phyloP scores from a whole-genome alignment of 2,113 vertebrate species.

The Coptodon bakossiorum region DNA sequence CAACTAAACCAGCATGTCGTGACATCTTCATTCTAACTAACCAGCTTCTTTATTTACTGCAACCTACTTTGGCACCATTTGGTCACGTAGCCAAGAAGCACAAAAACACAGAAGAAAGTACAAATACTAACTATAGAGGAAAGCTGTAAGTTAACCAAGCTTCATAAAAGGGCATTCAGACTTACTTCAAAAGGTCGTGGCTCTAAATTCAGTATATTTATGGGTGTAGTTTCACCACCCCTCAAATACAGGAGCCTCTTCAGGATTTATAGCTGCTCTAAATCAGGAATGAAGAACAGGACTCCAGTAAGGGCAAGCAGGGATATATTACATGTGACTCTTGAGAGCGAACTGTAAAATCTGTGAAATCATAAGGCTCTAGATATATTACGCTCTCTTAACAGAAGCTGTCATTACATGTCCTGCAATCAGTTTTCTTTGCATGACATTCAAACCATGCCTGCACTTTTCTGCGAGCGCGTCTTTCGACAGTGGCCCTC shows the following conservation, averaged over 20 bases:
- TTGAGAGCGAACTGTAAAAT: conserved; percentile 18
- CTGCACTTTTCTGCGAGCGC: neutral
- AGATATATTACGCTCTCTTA: conserved; percentile 9
- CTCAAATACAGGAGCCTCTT: conserved; percentile 59
- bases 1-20: conserved; percentile 4
- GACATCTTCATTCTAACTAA: neutral
- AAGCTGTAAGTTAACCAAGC: conserved; percentile 35
- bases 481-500: neutral
- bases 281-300: conserved; percentile 56
- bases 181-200: conserved; percentile 36
- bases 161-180: conserved; percentile 45
- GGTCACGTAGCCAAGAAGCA: neutral
- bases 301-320: conserved; percentile 40
- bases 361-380: conserved; percentile 27
- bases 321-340: conserved; percentile 31
- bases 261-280: conserved; percentile 66
- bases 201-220: conserved; percentile 63
- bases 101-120: neutral
- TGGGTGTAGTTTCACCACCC: conserved; percentile 46
- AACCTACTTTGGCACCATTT: neutral
- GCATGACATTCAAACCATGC: conserved; percentile 24
- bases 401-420: conserved; percentile 38
- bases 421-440: conserved; percentile 36
- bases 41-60: neutral
- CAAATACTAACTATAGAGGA: conserved; percentile 23